These are phyloP conservation scores for Tinea trinotella DNA, from an alignment of 2,888 invertebrate genomes.

Conservation along the genomic window DNA sequence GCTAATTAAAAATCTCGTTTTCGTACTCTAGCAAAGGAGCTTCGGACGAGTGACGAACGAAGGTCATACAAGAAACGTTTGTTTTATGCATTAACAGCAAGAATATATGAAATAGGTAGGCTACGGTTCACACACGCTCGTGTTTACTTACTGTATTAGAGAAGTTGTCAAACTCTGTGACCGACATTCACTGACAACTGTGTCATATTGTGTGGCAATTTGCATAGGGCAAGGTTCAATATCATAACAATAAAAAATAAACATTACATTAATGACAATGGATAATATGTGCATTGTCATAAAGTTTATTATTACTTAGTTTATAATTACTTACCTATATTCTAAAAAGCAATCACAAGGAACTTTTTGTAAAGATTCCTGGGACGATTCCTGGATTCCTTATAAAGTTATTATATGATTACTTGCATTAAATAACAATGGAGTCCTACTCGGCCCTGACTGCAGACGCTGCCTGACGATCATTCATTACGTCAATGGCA, in stretches of 20 bases:
- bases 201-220: not conserved
- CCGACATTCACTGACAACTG: constrained; percentile 6
- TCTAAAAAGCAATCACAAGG: no score
- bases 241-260: no score
- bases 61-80: constrained; percentile 44
- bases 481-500: constrained; percentile 31
- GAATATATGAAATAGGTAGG: constrained; percentile 51
- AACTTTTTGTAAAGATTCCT: no score
- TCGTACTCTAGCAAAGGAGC: no score
- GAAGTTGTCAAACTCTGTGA: not conserved
- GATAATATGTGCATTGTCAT: no score
- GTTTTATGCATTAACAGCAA: constrained; percentile 46
- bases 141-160: constrained; percentile 51
- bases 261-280: no score
- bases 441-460: not conserved
- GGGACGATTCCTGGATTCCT: no score
- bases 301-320: no score
- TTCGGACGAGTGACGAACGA: not conserved
- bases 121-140: constrained; percentile 52
- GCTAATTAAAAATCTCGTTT: no score
- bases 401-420: constrained; percentile 1
- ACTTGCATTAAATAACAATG: constrained; percentile 4
- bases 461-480: constrained; percentile 5
- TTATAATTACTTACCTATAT: no score
- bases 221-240: not conserved